phyloP scores from a whole-genome alignment of 2,113 vertebrate species.

The Xerus inauris region DNA sequence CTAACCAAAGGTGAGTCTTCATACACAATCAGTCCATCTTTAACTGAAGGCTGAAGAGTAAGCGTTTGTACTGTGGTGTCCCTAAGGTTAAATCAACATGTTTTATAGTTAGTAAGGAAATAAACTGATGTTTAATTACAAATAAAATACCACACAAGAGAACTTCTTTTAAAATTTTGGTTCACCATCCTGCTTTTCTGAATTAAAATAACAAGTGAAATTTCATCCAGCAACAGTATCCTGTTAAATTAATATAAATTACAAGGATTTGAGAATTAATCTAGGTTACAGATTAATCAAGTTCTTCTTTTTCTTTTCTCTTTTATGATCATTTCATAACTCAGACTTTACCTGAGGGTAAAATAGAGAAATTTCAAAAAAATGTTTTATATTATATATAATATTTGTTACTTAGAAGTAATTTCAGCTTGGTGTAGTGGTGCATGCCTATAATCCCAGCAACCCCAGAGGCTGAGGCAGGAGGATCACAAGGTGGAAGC shows the following conservation, averaged over 20 bases:
- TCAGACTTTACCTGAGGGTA: conserved; percentile 31
- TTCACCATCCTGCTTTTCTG: not conserved
- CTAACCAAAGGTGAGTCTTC: conserved; percentile 97
- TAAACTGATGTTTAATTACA: not conserved
- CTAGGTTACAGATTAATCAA: not conserved
- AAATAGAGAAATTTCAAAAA: not conserved
- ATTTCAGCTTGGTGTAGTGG: not conserved
- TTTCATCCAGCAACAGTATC: not conserved
- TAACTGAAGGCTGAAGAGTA: conserved; percentile 96
- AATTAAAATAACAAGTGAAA: conserved; percentile 6
- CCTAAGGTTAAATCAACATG: conserved; percentile 84
- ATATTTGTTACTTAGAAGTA: conserved; percentile 1
- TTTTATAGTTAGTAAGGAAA: conserved; percentile 44
- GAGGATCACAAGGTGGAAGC: not conserved
- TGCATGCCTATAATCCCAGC: not conserved
- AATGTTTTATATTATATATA: not conserved
- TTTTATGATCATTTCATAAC: not conserved
- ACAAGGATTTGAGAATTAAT: not conserved
- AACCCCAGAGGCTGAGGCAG: not conserved
- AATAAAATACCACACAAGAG: conserved; percentile 41
- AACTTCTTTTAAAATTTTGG: not conserved
- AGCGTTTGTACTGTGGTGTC: conserved; percentile 98
- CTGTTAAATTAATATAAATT: conserved; percentile 3
- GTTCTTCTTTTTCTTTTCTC: not conserved
- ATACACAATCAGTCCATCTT: conserved; percentile 94